These are phyloP conservation scores for Willisornis vidua DNA, from an alignment of 2,113 vertebrate species.

Conservation along the genomic window DNA sequence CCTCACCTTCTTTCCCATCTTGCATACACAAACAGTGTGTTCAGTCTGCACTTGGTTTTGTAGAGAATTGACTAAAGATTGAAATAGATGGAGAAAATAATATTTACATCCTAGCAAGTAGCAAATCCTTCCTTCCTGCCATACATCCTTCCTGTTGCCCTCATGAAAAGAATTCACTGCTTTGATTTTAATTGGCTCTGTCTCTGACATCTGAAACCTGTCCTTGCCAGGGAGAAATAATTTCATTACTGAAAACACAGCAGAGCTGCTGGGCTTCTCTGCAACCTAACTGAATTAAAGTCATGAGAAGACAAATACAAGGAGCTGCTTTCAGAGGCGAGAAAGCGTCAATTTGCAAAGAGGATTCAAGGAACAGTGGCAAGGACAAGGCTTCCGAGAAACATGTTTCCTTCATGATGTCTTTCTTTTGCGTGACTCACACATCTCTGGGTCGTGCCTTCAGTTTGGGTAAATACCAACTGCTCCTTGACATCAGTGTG, in stretches of 20 bases:
- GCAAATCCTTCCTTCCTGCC: constrained; percentile 45
- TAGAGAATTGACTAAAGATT: background rate
- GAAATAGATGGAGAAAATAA: constrained; percentile 49
- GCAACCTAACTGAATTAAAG: constrained; percentile 63
- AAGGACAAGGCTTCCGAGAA: constrained; percentile 15
- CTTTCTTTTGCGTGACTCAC: constrained; percentile 15
- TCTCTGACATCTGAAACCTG: constrained; percentile 65
- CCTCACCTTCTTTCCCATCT: background rate
- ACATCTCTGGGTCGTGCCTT: background rate
- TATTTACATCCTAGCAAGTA: constrained; percentile 34
- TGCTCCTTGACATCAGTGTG: background rate
- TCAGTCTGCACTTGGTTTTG: background rate
- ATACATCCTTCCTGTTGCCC: constrained; percentile 39
- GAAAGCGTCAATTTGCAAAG: constrained; percentile 15
- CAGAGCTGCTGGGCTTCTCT: constrained; percentile 63
- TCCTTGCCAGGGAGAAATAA: constrained; percentile 58
- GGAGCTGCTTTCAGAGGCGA: constrained; percentile 15
- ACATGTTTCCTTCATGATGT: background rate
- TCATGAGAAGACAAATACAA: constrained; percentile 51
- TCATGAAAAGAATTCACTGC: constrained; percentile 35
- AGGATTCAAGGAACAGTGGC: constrained; percentile 29
- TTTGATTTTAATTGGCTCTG: constrained; percentile 55
- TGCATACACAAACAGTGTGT: background rate
- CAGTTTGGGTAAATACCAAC: background rate
- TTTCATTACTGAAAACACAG: constrained; percentile 63